A percentile compares a stretch with the other conserved stretches of the same genome.
Evolutionary conservation across 2,797 vertebrate species (phyloP).

Genomic region (Capromys pilorides): DNA sequence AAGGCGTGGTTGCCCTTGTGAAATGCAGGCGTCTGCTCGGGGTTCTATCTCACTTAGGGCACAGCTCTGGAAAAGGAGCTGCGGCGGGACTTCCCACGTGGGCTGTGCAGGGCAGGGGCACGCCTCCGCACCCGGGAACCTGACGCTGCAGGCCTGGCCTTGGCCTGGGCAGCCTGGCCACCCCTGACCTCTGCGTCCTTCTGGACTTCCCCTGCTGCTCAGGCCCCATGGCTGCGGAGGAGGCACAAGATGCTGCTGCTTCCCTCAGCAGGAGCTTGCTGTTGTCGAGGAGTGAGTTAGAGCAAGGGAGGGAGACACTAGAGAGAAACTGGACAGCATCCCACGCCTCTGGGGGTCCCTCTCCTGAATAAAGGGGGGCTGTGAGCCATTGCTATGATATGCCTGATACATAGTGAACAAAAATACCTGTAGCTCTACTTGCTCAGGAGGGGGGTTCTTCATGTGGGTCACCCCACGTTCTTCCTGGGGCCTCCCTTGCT

Average conservation of each 20-base stretch:
- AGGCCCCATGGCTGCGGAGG: accelerated
- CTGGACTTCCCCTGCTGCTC: neutral
- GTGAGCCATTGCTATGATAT: neutral
- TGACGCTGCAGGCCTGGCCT: accelerated
- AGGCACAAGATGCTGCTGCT: neutral
- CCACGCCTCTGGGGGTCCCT: neutral
- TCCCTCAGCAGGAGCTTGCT: accelerated
- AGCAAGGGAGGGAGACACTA: neutral
- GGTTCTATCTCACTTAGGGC: neutral
- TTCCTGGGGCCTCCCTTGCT: neutral
- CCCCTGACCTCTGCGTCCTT: neutral
- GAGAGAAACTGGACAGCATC: neutral
- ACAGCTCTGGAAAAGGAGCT: neutral
- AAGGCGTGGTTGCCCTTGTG: neutral
- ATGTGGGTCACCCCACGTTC: accelerated
- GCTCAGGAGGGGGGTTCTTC: neutral
- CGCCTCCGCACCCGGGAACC: neutral
- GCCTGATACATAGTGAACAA: no score
- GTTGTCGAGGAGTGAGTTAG: accelerated
- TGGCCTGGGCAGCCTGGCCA: neutral
- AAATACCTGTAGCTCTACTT: neutral
- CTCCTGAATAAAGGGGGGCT: neutral
- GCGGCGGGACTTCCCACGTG: neutral
- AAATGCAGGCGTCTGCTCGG: no score
- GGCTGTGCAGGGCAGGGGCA: neutral